Conservation (phyloP, 2,888 invertebrate species). For the Malacosoma neustria region DNA sequence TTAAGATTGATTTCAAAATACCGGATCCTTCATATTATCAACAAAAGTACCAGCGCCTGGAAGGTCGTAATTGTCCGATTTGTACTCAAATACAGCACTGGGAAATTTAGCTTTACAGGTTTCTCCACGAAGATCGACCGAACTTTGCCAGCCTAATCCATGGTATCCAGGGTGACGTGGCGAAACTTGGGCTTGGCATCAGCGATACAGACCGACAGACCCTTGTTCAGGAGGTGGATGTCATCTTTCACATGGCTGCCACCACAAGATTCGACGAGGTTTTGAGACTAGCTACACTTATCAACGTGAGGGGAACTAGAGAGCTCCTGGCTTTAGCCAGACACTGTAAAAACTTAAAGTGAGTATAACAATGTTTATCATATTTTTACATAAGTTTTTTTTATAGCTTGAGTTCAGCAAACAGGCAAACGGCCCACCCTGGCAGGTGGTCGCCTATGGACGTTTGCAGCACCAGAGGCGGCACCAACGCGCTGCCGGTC, state of each 20-base stretch:
- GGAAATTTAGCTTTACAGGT: too few species aligned
- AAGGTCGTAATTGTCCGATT: too few species aligned
- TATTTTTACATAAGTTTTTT: too few species aligned
- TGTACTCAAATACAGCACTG: too few species aligned
- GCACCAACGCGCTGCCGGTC: too few species aligned
- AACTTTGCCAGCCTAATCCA: constrained; percentile 8
- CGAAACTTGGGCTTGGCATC: constrained; percentile 14
- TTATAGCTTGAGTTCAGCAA: too few species aligned
- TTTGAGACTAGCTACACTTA: constrained; percentile 84
- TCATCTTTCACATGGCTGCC: constrained; percentile 51
- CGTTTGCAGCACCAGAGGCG: too few species aligned
- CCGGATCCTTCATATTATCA: too few species aligned
- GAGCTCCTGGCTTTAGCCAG: constrained; percentile 85
- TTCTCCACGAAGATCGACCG: constrained; percentile 9
- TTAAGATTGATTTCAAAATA: too few species aligned
- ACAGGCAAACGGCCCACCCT: too few species aligned
- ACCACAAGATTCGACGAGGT: constrained; percentile 86
- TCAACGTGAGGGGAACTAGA: constrained; percentile 91
- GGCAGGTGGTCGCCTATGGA: too few species aligned
- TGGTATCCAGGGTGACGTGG: constrained; percentile 13
- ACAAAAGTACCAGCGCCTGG: too few species aligned
- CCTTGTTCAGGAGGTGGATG: constrained; percentile 14
- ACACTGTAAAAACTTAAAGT: constrained; percentile 76
- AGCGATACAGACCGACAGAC: constrained; percentile 11
- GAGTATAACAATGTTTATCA: neutral